Evolutionary conservation across 1,140 invertebrate genomes (phyloP), one percentile per base, ranked within the genome.

Genomic region (Cotesia typhae): DNA sequence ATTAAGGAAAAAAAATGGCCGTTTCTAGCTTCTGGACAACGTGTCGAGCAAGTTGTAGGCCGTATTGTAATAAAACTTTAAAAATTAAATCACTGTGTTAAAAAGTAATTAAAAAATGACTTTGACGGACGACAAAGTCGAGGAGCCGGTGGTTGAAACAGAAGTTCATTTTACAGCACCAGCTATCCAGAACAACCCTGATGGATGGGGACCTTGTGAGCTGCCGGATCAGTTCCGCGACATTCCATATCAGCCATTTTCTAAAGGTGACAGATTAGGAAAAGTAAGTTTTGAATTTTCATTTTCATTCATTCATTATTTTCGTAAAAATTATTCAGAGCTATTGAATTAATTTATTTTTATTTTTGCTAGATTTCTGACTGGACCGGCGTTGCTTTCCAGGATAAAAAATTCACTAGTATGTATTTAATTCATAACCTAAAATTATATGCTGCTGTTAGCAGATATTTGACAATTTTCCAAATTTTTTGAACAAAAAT

Each of bases 211-310:
- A 2, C 98, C 98, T 55, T 95, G 92, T 85, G 93, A 95, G 82
- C 90, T 98, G 84, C 96, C 96, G 17, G 95, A 96, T 74, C 94
- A 97, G 83, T 99, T 97, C 85, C 95, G 95, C 83, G 97, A 98
- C 87, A 98, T 99, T 92, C 97, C 98, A 0, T 99, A 99, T 86
- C 97, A 98, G 86, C 97, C 96, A 14, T 99, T 98, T 83, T 97
- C 96, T 65, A 99, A 99, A 89, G 96, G 95, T 70, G 97, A 99
- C 87, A 91, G 96, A 74, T 88, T 99, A 67, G 98, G 97, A 79
- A 99, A 98, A 89, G 92, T 94, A 83, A 35, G n/a, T 10, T 35
- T 38, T 10, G 9, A 4, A 63, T 10, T 47, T 9, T 2, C 5
- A 47, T 47, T 9, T 47, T 2, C 5, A 47, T 47, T 9, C 9